These are phyloP conservation scores for Deilephila porcellus DNA, from an alignment of 2,888 invertebrate species.

Conservation along the genomic window DNA sequence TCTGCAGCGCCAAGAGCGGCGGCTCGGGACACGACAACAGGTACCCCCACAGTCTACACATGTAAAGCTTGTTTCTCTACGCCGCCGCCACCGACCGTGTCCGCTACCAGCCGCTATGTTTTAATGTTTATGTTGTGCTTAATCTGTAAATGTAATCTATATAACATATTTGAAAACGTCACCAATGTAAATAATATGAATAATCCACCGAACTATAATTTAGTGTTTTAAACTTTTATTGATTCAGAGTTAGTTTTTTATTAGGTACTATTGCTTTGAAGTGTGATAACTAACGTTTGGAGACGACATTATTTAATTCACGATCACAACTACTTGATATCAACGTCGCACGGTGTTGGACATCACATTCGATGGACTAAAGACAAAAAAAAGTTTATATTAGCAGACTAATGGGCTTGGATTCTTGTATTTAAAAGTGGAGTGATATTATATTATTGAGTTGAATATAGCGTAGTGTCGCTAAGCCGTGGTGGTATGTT, in stretches of 20 bases:
- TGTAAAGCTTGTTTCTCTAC: constrained; percentile 38
- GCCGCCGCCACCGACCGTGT: neutral
- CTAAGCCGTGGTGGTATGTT: neutral
- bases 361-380: too few species aligned
- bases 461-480: too few species aligned
- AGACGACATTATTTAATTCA: neutral
- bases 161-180: neutral
- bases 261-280: neutral
- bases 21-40: constrained; percentile 92
- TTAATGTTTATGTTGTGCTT: constrained; percentile 2
- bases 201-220: neutral
- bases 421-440: too few species aligned
- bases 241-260: neutral
- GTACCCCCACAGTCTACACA: constrained; percentile 71
- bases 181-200: neutral
- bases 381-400: too few species aligned
- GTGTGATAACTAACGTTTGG: constrained; percentile 3
- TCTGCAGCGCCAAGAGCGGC: constrained; percentile 91
- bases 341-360: neutral
- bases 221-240: neutral
- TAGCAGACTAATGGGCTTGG: too few species aligned
- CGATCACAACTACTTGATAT: too few species aligned
- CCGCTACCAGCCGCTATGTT: neutral
- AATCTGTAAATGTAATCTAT: neutral
- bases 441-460: neutral